Evolutionary conservation across 2,888 invertebrate genomes (phyloP), one percentile per base, ranked within the genome.

Genomic region (Glomeris marginata): DNA sequence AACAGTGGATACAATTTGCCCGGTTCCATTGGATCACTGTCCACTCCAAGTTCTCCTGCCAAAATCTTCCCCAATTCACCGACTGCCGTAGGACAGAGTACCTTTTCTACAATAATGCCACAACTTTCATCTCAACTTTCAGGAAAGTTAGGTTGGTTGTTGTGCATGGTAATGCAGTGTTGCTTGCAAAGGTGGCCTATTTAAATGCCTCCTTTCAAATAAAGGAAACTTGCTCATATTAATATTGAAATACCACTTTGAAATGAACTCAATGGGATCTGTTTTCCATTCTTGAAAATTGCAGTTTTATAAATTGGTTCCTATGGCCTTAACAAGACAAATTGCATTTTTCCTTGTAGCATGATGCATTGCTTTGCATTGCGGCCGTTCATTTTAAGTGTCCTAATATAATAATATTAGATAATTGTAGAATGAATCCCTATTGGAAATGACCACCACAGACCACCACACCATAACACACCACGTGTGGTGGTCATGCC

Each of bases 81-180:
- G 11, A 50, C 74, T 74, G 3, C 65, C 68, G 13, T 79, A 0
- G 76, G 77, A 0, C 81, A 81, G 56, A 84, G 81, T 63, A 83
- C 85, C 6, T 85, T 85, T 62, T 77, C 84, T 0, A 54, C 55
- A 36, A 52, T 55, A 37, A 77, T 85, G 70, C 75, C 84, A 68
- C 54, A 59, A 10, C 51, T 61, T 15, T 41, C 51, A 15, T 52
- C 57, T 20, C 57, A 58, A 34, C 34, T 57, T 13, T 54, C 56
- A n/a, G 52, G 47, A 13, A 56, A 58, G 35, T 53, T 58, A 33
- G 50, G 55, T 50, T 42, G 49, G 2, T 46, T 49, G 22, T 36
- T 60, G 5, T 60, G 61, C 21, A 61, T 59, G 45, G 45, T 56
- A 13, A 54, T 59, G 47, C 57, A 61, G 45, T 57, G 60, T 59